Evolutionary conservation across 2,888 invertebrate species (phyloP).

Genomic region (Dryocosmus kuriphilus): DNA sequence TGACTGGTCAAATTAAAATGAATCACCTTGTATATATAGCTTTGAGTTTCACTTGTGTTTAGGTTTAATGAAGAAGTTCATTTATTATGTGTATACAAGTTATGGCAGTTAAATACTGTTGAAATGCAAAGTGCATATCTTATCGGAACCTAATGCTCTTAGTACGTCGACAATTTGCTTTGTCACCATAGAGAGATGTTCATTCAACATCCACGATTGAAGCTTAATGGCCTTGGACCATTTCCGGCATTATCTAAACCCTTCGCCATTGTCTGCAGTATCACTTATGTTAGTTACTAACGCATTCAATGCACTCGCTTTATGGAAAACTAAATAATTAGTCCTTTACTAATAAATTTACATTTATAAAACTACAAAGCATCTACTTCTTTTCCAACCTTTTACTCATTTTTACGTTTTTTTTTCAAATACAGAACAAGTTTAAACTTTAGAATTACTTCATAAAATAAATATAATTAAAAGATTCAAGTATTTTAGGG

Average conservation of each 20-base stretch:
- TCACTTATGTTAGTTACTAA: slow-evolving; percentile 24
- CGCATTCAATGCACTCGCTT: not conserved
- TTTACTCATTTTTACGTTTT: too few relatives aligned
- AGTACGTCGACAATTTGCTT: slow-evolving; percentile 35
- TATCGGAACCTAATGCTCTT: slow-evolving; percentile 38
- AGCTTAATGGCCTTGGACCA: slow-evolving; percentile 38
- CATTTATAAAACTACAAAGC: too few relatives aligned
- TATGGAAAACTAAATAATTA: not conserved
- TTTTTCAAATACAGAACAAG: too few relatives aligned
- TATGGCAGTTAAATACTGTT: not conserved
- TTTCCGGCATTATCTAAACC: slow-evolving; percentile 38
- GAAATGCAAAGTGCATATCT: slow-evolving; percentile 23
- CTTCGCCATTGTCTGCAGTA: slow-evolving; percentile 25
- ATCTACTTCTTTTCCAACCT: too few relatives aligned
- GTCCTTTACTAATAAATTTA: too few relatives aligned
- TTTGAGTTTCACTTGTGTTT: not conserved
- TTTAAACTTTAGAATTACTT: too few relatives aligned
- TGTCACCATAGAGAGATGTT: slow-evolving; percentile 19
- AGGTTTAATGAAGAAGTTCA: not conserved
- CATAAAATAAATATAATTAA: too few relatives aligned
- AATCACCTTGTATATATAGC: too few relatives aligned
- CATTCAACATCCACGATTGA: slow-evolving; percentile 31
- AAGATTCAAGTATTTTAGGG: too few relatives aligned
- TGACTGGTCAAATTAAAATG: too few relatives aligned
- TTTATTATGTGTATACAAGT: not conserved